Conservation (phyloP, 2,888 invertebrate species). For the Drosophila niveifrons region DNA sequence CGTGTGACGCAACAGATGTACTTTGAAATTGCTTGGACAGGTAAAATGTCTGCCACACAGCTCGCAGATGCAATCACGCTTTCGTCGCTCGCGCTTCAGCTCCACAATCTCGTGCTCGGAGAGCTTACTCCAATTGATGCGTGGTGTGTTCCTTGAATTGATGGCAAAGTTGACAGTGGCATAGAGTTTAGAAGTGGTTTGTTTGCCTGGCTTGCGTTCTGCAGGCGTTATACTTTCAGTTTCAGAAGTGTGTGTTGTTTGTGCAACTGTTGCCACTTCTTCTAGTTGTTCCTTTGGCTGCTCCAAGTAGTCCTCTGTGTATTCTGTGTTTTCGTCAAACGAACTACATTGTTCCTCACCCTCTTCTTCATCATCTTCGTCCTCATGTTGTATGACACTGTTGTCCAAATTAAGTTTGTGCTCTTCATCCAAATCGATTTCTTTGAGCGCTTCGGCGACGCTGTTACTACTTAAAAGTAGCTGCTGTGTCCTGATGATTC, state of each 20-base stretch:
- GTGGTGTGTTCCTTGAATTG: slow-evolving; percentile 45
- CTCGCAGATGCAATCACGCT: slow-evolving; percentile 72
- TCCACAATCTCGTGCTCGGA: slow-evolving; percentile 64
- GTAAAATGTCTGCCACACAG: slow-evolving; percentile 65
- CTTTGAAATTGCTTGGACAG: slow-evolving; percentile 73
- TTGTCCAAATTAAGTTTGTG: not conserved
- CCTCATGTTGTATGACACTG: not conserved
- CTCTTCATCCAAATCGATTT: slow-evolving; percentile 47
- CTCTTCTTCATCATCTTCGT: not conserved
- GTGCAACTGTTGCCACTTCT: not conserved
- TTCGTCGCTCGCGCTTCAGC: slow-evolving; percentile 65
- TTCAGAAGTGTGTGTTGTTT: not conserved
- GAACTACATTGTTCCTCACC: not conserved
- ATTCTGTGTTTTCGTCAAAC: slow-evolving; percentile 20
- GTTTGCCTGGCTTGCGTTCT: not conserved
- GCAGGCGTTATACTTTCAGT: not conserved
- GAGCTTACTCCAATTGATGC: slow-evolving; percentile 62
- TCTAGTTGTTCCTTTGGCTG: not conserved
- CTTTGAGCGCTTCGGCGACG: slow-evolving; percentile 24
- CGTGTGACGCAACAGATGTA: slow-evolving; percentile 67
- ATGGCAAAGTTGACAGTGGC: slow-evolving; percentile 55
- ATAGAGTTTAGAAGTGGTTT: slow-evolving; percentile 22
- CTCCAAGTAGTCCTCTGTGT: slow-evolving; percentile 3
- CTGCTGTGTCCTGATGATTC: slow-evolving; percentile 66
- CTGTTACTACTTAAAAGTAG: slow-evolving; percentile 34